phyloP scores from a whole-genome alignment of 2,113 vertebrate genomes.

The Platichthys stellatus region DNA sequence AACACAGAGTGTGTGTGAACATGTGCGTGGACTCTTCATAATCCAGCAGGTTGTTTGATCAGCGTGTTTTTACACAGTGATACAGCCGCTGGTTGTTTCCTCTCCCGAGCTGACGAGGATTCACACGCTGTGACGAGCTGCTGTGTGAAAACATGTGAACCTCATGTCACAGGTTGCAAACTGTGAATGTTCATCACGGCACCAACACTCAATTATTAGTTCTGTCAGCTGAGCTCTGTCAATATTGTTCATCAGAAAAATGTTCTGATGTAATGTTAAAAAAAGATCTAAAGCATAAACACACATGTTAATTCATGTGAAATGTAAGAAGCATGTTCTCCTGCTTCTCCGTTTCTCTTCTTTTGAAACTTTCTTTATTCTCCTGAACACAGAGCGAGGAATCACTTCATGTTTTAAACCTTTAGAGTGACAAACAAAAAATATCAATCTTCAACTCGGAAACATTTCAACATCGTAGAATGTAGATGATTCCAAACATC shows the following conservation, averaged over 20 bases:
- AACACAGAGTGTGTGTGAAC: constrained; percentile 24
- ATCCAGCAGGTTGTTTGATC: constrained; percentile 47
- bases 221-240: not conserved
- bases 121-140: not conserved
- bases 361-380: no score
- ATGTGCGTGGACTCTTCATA: constrained; percentile 25
- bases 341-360: no score
- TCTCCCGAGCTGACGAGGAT: constrained; percentile 25
- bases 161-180: not conserved
- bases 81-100: constrained; percentile 33
- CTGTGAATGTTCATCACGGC: not conserved
- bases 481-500: no score
- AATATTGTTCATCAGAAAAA: not conserved
- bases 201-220: not conserved
- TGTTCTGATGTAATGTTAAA: no score
- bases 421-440: no score
- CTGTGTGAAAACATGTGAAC: not conserved
- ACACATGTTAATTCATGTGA: no score
- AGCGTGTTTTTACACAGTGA: constrained; percentile 42
- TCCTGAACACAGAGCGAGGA: no score
- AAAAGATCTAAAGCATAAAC: no score
- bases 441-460: no score
- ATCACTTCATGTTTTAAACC: no score
- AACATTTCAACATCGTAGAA: no score
- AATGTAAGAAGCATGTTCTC: no score